phyloP scores from a whole-genome alignment of 2,113 vertebrate species.

The Pseudopipra pipra region DNA sequence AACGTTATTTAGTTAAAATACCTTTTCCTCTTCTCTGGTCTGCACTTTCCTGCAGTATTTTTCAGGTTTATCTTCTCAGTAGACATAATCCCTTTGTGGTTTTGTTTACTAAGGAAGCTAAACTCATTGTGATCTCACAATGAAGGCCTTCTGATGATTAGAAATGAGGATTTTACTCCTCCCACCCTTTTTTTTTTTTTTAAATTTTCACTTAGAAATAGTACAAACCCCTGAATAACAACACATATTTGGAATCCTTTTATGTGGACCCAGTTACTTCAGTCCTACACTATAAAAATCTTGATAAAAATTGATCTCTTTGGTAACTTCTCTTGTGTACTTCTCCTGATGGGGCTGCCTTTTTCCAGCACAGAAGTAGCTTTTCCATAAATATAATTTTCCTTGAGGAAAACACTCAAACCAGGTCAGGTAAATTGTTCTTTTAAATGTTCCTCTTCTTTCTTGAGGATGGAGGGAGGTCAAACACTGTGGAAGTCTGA shows the following conservation, averaged over 20 bases:
- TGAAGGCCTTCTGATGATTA: not conserved
- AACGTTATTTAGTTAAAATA: not conserved
- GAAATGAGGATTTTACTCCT: not conserved
- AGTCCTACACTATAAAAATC: not conserved
- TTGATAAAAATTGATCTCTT: not conserved
- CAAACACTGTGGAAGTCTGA: not conserved
- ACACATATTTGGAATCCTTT: fast-evolving
- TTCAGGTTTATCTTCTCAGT: not conserved
- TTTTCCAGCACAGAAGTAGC: not conserved
- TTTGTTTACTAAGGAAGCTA: not conserved
- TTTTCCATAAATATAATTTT: not conserved
- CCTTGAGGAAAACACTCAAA: not conserved
- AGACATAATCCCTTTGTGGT: not conserved
- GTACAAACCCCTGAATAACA: not conserved
- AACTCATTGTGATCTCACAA: not conserved
- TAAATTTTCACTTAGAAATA: not conserved
- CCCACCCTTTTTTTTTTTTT: fast-evolving
- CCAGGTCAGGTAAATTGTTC: not conserved
- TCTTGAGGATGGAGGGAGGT: not conserved
- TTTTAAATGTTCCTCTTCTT: not conserved
- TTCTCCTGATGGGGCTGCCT: not conserved
- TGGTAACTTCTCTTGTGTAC: not conserved
- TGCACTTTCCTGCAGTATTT: not conserved
- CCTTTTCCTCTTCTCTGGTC: not conserved
- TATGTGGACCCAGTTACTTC: not conserved